Base-by-base conservation (phyloP, 2,113 vertebrate genomes). In the Pitta sordida region DNA sequence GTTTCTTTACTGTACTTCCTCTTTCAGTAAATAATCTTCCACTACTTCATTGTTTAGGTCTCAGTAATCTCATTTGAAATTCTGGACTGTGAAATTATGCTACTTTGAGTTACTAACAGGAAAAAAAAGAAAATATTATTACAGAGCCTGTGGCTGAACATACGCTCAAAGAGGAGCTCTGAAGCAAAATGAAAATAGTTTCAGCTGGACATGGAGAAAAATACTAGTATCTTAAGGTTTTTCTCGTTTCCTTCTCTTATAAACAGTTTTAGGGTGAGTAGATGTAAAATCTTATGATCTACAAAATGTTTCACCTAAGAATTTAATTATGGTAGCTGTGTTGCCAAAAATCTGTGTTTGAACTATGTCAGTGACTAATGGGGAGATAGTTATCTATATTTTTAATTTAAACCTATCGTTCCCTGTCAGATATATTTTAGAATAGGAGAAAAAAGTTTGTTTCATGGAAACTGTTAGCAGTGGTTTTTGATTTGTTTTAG, bases 251-350 rank as follows among this genome's bases (percentile, higher is more conserved):
- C 69, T 89, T 88, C 21, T 80, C 74, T 96, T 83, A 86, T 77
- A 96, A 97, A 95, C 62, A 82, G 27, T 82, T 94, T 93, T 96
- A 95, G 95, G 67, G 58, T 94, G 52, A 75, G 36, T 83, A 95
- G 85, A 95, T 93, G 60, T 96, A 94, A 96, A 97, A 95, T 96
- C 74, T 70, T 86, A 62, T 95, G 81, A 96, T 95, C 94, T 95
- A 87, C 73, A 86, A 91, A 94, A 69, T 91, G 74, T 67, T 82
- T 79, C 12, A 76, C 92, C 94, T 95, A 88, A 91, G 82, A 83
- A 93, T 91, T 96, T 97, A 96, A 96, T 97, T 96, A 95, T 86
- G 37, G 73, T 82, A 75, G 60, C 18, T 75, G 34, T 39, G 11
- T 83, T 96, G 95, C 94, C 96, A 98, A 79, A 86, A 93, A 91